phyloP scores from a whole-genome alignment of 2,113 vertebrate genomes.

The Tragelaphus imberbis region DNA sequence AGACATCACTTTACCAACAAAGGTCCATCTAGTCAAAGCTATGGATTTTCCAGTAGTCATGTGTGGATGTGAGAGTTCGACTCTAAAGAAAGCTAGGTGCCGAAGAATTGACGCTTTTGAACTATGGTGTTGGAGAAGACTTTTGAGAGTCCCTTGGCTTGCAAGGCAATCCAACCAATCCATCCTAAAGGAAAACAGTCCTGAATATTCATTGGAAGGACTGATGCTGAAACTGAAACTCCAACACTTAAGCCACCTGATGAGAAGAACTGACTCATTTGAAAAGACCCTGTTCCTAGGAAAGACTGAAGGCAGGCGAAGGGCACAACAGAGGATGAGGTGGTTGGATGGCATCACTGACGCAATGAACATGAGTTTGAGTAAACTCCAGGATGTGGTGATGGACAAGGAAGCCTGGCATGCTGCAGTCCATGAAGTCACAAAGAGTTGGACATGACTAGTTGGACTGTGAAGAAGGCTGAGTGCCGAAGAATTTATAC shows the following conservation, averaged over 20 bases:
- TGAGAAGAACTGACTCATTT: neutral
- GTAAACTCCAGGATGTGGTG: neutral
- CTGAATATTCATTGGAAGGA: neutral
- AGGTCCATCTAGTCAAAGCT: neutral
- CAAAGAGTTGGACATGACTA: neutral
- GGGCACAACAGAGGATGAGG: neutral
- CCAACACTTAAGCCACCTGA: neutral
- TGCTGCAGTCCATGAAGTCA: neutral
- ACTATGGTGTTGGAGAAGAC: neutral
- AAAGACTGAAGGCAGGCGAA: neutral
- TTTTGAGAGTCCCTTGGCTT: neutral
- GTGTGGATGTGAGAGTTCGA: neutral
- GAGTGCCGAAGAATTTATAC: neutral
- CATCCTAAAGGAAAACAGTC: neutral
- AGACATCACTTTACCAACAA: neutral
- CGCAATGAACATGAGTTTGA: neutral
- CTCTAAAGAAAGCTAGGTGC: neutral
- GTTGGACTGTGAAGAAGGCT: no score
- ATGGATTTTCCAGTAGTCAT: neutral
- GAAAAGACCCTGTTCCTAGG: neutral
- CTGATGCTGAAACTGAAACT: neutral
- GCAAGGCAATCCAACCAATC: neutral
- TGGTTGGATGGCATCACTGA: neutral
- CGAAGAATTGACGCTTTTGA: neutral
- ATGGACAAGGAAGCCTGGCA: neutral